Percentiles rank a stretch among this genome's conserved stretches.
Conservation (phyloP, 2,888 invertebrate genomes). For the Brachylomia viminalis region DNA sequence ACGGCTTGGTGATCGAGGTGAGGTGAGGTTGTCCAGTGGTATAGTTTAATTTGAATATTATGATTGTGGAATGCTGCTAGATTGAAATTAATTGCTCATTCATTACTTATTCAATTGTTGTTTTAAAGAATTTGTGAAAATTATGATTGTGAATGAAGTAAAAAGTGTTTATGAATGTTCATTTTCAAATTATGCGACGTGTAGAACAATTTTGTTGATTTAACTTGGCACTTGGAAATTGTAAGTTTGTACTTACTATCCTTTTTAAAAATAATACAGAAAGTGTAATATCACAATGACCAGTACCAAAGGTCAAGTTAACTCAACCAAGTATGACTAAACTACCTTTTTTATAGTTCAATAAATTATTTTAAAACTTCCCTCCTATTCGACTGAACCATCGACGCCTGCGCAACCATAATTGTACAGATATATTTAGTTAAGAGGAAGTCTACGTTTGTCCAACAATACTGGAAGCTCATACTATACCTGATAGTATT, state of each 20-base stretch:
- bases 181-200: neutral
- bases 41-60: neutral
- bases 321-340: neutral
- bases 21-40: neutral
- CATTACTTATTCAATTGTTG: neutral
- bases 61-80: conserved; percentile 3
- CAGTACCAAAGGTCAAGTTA: conserved; percentile 5
- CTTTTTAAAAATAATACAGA: neutral
- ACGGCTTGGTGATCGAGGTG: conserved; percentile 18
- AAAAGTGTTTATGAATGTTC: neutral
- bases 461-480: conserved; percentile 81
- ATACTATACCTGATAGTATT: conserved; percentile 54
- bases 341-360: neutral
- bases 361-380: conserved; percentile 18
- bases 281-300: neutral
- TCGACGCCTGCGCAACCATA: conserved; percentile 69
- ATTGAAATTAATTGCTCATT: conserved; percentile 2
- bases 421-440: conserved; percentile 69
- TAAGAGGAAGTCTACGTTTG: conserved; percentile 73
- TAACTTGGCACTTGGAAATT: conserved; percentile 2
- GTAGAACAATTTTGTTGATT: neutral
- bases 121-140: conserved; percentile 13
- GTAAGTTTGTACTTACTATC: neutral
- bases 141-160: conserved; percentile 29
- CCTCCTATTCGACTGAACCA: conserved; percentile 27